phyloP scores from a whole-genome alignment of 37 sponge, comb jelly and placozoan species.

The Diacarnus erythraeanus region DNA sequence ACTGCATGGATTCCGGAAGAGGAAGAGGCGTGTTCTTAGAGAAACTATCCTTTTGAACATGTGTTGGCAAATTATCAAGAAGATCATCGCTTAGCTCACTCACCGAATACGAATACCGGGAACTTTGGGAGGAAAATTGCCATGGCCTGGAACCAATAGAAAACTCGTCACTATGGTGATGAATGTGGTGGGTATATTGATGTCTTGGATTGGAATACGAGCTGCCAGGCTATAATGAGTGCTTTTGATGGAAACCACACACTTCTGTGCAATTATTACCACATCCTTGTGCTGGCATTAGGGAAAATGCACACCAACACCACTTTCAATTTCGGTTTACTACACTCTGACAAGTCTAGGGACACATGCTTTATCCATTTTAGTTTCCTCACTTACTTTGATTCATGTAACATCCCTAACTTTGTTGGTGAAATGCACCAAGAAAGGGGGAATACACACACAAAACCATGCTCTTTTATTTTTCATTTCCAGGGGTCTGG shows the following conservation, averaged over 20 bases:
- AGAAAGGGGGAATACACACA: too few relatives aligned
- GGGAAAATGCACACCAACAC: too few relatives aligned
- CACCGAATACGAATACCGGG: conserved; percentile 47
- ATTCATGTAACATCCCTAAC: too few relatives aligned
- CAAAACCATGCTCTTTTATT: too few relatives aligned
- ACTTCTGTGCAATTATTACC: not conserved
- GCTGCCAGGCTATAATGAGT: conserved; percentile 20
- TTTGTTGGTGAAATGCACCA: too few relatives aligned
- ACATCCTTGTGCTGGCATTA: too few relatives aligned
- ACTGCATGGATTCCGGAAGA: conserved; percentile 77
- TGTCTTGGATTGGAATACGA: not conserved
- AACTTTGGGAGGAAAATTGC: conserved; percentile 42
- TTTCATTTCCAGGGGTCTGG: too few relatives aligned
- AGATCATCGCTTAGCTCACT: conserved; percentile 57
- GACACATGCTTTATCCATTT: too few relatives aligned
- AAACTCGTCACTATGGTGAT: conserved; percentile 35
- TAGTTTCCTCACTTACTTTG: too few relatives aligned
- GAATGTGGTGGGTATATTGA: not conserved
- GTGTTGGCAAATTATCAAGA: conserved; percentile 13
- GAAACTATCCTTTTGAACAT: conserved; percentile 26
- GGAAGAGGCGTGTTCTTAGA: conserved; percentile 59
- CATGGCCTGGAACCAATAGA: conserved; percentile 20
- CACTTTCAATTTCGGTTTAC: too few relatives aligned
- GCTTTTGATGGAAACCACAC: not conserved
- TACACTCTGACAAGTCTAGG: too few relatives aligned